A percentile compares a stretch with the other conserved stretches of the same genome.
Conservation (phyloP, 37 sponge, comb jelly and placozoan species). For the Cliona cf. orientalis region DNA sequence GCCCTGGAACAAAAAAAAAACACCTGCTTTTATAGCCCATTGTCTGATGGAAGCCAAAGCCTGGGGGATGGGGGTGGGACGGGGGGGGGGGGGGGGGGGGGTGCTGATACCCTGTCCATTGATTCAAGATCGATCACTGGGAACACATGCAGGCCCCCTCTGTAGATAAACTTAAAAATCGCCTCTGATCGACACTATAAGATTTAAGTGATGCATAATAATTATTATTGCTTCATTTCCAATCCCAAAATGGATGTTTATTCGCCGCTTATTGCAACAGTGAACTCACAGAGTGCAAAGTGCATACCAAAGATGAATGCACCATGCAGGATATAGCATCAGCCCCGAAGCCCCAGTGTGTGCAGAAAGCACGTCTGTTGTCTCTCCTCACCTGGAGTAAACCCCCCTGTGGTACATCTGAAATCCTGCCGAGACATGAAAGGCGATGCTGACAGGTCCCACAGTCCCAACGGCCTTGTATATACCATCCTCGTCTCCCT, state of each 20-base stretch:
- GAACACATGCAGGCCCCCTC: too few species aligned
- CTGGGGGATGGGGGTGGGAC: too few species aligned
- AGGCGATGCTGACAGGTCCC: slow-evolving; percentile 78
- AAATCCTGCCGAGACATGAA: slow-evolving; percentile 61
- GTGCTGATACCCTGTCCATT: too few species aligned
- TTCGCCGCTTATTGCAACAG: not conserved
- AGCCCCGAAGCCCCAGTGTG: not conserved
- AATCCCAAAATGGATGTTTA: too few species aligned
- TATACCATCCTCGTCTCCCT: slow-evolving; percentile 71
- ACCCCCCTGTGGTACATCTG: slow-evolving; percentile 63
- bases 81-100: too few species aligned
- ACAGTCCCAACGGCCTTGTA: slow-evolving; percentile 49
- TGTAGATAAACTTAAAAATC: not conserved
- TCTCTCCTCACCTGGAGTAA: slow-evolving; percentile 67
- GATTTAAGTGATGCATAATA: too few species aligned
- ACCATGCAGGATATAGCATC: not conserved
- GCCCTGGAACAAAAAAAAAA: too few species aligned
- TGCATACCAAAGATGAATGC: not conserved
- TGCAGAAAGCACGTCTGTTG: not conserved
- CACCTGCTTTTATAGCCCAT: too few species aligned
- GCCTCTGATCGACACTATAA: too few species aligned
- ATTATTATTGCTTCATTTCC: too few species aligned
- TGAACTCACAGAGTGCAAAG: not conserved
- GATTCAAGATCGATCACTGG: too few species aligned
- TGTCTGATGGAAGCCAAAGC: too few species aligned